Evolutionary conservation across 2,888 invertebrate species (phyloP), one percentile per base, ranked within the genome.

Genomic region (Melanostoma mellinum): DNA sequence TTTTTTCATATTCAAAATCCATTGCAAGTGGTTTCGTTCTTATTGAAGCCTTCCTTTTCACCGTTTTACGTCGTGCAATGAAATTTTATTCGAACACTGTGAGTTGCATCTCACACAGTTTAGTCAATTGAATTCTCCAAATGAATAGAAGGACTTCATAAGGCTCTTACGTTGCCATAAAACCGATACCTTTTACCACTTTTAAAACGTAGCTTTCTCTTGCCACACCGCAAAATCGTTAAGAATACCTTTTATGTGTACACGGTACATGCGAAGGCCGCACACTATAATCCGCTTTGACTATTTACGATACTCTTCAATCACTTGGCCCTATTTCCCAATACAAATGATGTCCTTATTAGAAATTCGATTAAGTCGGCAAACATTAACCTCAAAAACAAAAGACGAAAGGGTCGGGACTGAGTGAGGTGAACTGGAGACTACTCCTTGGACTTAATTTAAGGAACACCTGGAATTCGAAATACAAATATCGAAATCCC

Each of bases 321-420:
- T 75, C 74, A 72, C 61, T 63, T 74, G 74, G 46, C 63, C 65
- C 69, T 75, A 80, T 80, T 75, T 53, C 65, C 69, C 79, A 71
- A 79, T 84, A 84, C 79, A 84, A 79, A 84, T 74, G 20, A 20
- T 20, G 74, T 48, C 52, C 74, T 84, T 67, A 84, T 84, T 84
- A 71, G 84, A 75, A 84, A 84, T 84, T 84, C 84, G 84, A 79
- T 84, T 84, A 84, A 74, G 74, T 67, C 63, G 78, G 84, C 79
- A 84, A 79, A 84, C 84, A 84, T 69, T 84, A 84, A 84, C 79
- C 84, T 71, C 79, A 84, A 79, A 78, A 67, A 71, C 46, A 84
- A 74, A 68, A 69, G 67, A 48, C 36, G 10, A 52, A 56, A 67
- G 52, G 35, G 53, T 38, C 3, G 1, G 4, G 9, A 35, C 44